Base-by-base conservation (phyloP, 2,113 vertebrate species). In the Coracopsis vasa region DNA sequence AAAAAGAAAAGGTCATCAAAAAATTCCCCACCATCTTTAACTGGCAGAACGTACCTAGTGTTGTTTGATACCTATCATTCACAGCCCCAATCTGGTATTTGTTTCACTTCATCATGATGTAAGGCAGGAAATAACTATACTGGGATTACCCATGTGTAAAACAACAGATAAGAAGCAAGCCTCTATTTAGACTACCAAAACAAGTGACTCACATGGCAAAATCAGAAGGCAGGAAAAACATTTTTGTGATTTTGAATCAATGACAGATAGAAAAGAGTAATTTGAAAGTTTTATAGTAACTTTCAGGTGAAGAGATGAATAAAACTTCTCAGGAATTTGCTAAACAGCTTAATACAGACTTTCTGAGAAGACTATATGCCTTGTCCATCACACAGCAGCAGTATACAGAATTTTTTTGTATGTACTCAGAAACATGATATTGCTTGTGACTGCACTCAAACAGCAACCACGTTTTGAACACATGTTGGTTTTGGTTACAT, bases 401-500 rank as follows among this genome's bases (percentile, higher is more conserved):
- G 17, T 3, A 48, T 8, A 77, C 5, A 82, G 42, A 94, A 92
- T 41, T 70, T 28, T 17, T 82, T 72, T 7, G 0, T 42, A 41
- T 92, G 88, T 60, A 71, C 42, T 65, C 88, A 71, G 24, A 83
- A 92, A 69, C 6, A 6, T 5, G 20, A 72, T 20, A 24, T 16
- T 62, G 25, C 42, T 39, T 5, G 2, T 69, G 81, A 60, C 44
- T 69, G 37, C 67, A 35, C 66, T 56, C 42, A 50, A 77, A 44
- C 21, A 80, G 28, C 35, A 80, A 44, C 64, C 69, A 45, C 3
- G 1, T 44, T 96, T 72, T 61, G 29, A 79, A 65, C 7, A 31
- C 2, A 5, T 16, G 9, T 8, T 1, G 0, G 41, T 31, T 47
- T 81, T n/a, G 28, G 1, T 14, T 23, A 51, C n/a, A 33, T 73